These are phyloP conservation scores for Lagocephalus sceleratus DNA, from an alignment of 2,797 vertebrate species.

Conservation along the genomic window DNA sequence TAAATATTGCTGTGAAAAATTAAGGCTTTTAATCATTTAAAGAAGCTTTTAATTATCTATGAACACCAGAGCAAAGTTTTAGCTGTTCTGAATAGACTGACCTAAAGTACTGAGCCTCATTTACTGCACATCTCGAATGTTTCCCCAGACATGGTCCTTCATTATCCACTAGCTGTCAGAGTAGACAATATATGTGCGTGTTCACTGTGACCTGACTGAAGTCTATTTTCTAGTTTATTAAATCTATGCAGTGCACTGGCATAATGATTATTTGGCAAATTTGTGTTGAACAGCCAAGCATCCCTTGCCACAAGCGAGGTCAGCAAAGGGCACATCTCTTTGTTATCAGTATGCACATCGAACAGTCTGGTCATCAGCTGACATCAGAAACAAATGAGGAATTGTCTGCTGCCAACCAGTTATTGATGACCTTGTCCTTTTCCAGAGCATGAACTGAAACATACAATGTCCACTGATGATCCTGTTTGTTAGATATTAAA, in stretches of 20 bases:
- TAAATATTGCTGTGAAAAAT: too few species aligned
- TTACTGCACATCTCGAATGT: constrained; percentile 29
- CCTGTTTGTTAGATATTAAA: too few species aligned
- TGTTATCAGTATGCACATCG: constrained; percentile 59
- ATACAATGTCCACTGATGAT: constrained; percentile 16
- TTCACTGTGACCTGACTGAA: constrained; percentile 66
- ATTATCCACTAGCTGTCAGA: constrained; percentile 40
- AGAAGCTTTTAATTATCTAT: background rate
- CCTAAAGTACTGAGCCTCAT: constrained; percentile 23
- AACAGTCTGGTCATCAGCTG: constrained; percentile 53
- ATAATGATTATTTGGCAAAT: constrained; percentile 70
- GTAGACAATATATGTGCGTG: constrained; percentile 51
- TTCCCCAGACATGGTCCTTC: constrained; percentile 15
- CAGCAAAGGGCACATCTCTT: constrained; percentile 57
- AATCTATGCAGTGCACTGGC: constrained; percentile 53
- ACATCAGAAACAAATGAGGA: constrained; percentile 67
- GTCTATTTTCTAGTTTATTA: constrained; percentile 74
- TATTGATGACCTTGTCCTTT: constrained; percentile 54
- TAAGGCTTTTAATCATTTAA: too few species aligned
- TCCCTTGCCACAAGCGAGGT: constrained; percentile 58
- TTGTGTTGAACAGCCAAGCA: constrained; percentile 52
- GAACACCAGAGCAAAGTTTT: constrained; percentile 12
- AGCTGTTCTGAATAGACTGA: constrained; percentile 19
- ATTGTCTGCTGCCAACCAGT: constrained; percentile 45
- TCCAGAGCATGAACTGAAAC: constrained; percentile 33